Conservation (phyloP, 2,888 invertebrate genomes). For the Ariolimax columbianus region DNA sequence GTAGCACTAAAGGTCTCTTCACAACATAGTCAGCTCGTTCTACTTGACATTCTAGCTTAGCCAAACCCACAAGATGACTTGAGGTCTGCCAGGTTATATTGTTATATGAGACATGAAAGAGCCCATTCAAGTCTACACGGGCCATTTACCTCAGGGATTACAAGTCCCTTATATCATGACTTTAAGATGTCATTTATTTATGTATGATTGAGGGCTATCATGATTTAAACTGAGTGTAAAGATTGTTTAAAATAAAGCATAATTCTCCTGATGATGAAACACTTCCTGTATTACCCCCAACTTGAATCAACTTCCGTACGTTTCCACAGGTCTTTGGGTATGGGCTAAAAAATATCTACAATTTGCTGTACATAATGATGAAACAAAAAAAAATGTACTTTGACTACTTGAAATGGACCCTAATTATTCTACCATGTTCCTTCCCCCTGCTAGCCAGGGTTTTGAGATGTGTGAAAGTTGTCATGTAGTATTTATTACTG, state of each 20-base stretch:
- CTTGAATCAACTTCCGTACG: background rate
- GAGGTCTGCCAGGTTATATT: background rate
- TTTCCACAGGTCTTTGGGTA: background rate
- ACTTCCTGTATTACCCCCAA: background rate
- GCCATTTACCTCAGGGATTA: background rate
- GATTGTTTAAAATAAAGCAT: constrained; percentile 16
- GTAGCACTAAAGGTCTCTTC: too few relatives aligned
- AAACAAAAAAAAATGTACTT: background rate
- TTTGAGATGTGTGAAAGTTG: background rate
- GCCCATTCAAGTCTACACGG: background rate
- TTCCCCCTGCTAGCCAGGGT: constrained; percentile 7
- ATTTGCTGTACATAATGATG: background rate
- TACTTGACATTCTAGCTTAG: too few relatives aligned
- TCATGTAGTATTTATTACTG: constrained; percentile 48
- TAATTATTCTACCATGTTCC: background rate
- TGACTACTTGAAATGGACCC: background rate
- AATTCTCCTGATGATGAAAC: background rate
- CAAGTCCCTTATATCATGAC: background rate
- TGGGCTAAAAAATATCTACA: background rate
- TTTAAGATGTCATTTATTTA: background rate
- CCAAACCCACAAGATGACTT: too few relatives aligned
- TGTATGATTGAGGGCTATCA: background rate
- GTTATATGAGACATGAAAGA: background rate
- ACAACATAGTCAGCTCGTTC: too few relatives aligned
- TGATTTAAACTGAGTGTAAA: background rate